Base-by-base conservation (phyloP, 2,888 invertebrate species). In the Drosophila hawaiiensis region DNA sequence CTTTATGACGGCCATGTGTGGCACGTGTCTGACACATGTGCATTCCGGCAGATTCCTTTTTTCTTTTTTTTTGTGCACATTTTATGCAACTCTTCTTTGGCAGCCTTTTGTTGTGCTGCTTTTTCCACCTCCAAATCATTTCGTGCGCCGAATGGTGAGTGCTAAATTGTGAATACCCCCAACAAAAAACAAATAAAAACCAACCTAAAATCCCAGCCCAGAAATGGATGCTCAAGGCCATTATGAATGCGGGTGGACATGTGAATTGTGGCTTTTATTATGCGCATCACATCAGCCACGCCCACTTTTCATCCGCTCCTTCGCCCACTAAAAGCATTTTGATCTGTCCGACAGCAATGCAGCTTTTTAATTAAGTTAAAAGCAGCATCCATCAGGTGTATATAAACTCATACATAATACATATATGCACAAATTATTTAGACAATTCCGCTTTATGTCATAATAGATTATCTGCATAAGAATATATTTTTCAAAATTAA, bases 201-300 rank as follows among this genome's bases (percentile, higher is more conserved):
- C 25, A 50, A 52, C 22, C 72, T 62, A 28, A 33, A 67, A 37
- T 47, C 50, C 16, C 14, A 47, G 31, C 61, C 62, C 62, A 43
- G 31, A 65, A 22, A 12, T 56, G 25, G 41, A 52, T 49, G 28
- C 80, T 76, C 63, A 80, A 68, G 78, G 78, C 58, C 61, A 61
- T 64, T 53, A 56, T 54, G 54, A 67, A 80, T 76, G 64, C 58
- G 59, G 62, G 53, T 29, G 79, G 59, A 84, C 68, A 72, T 74
- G 78, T 65, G 65, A 76, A 76, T 78, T 73, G 83, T 47, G 64
- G 66, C 37, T 71, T 76, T 79, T 76, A 70, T 69, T 66, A 75
- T 58, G 62, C 78, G 56, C 67, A 53, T 47, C 65, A 50, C 73
- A 66, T 52, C 58, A 54, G 55, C 33, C 62, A 69, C 54, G 41